Conservation (phyloP, 2,797 vertebrate species). For the Astyanax mexicanus region DNA sequence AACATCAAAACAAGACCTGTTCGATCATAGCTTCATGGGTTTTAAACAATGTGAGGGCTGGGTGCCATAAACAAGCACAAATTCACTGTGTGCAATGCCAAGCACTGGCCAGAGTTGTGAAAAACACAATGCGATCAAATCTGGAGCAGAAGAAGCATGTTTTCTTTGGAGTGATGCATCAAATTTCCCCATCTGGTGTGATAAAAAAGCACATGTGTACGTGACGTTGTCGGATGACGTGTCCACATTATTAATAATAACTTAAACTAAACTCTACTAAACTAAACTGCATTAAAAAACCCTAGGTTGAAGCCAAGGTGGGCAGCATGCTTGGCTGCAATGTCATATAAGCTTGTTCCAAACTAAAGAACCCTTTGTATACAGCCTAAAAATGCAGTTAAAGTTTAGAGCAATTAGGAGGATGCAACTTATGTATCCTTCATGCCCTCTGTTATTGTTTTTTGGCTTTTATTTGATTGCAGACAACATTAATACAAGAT, state of each 20-base stretch:
- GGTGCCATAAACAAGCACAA: neutral
- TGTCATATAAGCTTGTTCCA: too few species aligned
- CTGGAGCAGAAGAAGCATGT: neutral
- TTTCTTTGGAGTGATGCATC: neutral
- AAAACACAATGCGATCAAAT: neutral
- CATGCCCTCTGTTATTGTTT: too few species aligned
- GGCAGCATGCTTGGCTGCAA: too few species aligned
- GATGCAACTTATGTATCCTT: too few species aligned
- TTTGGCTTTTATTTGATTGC: too few species aligned
- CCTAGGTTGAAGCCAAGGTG: too few species aligned
- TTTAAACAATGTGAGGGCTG: neutral
- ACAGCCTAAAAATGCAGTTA: too few species aligned
- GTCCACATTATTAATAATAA: too few species aligned
- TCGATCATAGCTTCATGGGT: neutral
- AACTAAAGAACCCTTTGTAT: too few species aligned
- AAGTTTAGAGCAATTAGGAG: too few species aligned
- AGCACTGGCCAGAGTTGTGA: neutral
- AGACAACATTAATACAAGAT: too few species aligned
- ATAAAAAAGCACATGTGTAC: neutral
- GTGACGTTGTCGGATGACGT: neutral
- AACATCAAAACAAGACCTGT: neutral
- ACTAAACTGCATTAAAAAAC: neutral
- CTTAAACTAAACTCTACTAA: too few species aligned
- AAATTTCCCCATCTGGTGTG: neutral
- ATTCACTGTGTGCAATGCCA: neutral